phyloP scores from a whole-genome alignment of 1,140 invertebrate genomes.

The Metopolophium dirhodum region DNA sequence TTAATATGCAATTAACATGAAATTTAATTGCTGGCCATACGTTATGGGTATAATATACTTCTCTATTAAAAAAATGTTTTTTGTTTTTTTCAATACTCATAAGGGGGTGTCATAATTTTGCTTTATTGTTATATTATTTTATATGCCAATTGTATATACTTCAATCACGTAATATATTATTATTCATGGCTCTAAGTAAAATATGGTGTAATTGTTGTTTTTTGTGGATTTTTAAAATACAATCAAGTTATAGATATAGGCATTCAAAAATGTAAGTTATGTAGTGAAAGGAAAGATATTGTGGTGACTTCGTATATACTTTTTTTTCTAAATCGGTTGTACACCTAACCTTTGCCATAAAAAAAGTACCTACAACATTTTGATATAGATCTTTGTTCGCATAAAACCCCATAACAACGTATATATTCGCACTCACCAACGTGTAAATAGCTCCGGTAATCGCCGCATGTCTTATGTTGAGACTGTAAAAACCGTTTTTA shows the following conservation, averaged over 20 bases:
- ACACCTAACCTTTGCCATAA: neutral
- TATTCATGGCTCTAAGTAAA: too few species aligned
- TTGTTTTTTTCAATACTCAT: neutral
- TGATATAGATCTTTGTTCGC: neutral
- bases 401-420: neutral
- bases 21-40: neutral
- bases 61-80: neutral
- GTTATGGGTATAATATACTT: neutral
- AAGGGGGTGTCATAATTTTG: too few species aligned
- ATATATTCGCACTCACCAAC: constrained; percentile 66
- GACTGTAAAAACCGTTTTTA: constrained; percentile 66
- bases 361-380: neutral
- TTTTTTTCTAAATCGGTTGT: neutral
- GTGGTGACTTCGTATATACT: neutral
- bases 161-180: too few species aligned
- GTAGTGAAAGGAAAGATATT: neutral
- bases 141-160: too few species aligned
- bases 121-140: too few species aligned
- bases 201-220: too few species aligned
- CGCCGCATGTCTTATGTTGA: constrained; percentile 72
- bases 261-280: neutral
- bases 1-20: neutral
- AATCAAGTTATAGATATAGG: neutral
- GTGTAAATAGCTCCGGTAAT: constrained; percentile 72
- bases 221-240: neutral